Percentiles rank a stretch among this genome's conserved stretches.
Evolutionary conservation across 2,113 vertebrate species (phyloP).

Genomic region (Heterotis niloticus): DNA sequence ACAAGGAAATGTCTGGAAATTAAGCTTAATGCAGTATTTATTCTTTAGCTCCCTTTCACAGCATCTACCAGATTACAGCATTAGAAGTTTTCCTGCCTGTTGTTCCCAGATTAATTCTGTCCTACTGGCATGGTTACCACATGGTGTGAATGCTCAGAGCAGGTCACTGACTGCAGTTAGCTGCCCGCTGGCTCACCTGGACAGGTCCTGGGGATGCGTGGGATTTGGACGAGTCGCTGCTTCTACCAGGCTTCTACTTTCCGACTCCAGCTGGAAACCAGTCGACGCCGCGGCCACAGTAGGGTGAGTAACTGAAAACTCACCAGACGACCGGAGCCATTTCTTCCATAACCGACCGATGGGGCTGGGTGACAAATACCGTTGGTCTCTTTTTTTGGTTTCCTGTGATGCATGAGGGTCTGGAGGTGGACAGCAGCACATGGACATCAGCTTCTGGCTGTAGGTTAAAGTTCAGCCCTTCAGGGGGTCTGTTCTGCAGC

Average conservation of each 20-base stretch:
- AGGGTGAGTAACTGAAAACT: constrained; percentile 56
- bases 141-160: too few relatives aligned
- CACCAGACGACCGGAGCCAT: background rate
- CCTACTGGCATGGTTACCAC: background rate
- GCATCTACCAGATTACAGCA: too few relatives aligned
- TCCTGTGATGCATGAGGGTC: constrained; percentile 68
- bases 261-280: constrained; percentile 55
- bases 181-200: constrained; percentile 56
- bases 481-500: constrained; percentile 63
- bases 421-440: constrained; percentile 63
- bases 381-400: background rate
- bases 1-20: too few relatives aligned
- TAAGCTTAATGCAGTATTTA: too few relatives aligned
- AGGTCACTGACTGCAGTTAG: too few relatives aligned
- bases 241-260: background rate
- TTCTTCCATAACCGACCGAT: background rate
- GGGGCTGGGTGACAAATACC: too few relatives aligned
- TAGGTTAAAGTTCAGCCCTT: constrained; percentile 67
- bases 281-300: constrained; percentile 57
- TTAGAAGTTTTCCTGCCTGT: too few relatives aligned
- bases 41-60: too few relatives aligned
- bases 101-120: background rate
- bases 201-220: constrained; percentile 46
- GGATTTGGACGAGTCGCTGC: background rate
- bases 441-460: constrained; percentile 59